Conservation (phyloP, 1,140 invertebrate genomes). For the Grapholita molesta region DNA sequence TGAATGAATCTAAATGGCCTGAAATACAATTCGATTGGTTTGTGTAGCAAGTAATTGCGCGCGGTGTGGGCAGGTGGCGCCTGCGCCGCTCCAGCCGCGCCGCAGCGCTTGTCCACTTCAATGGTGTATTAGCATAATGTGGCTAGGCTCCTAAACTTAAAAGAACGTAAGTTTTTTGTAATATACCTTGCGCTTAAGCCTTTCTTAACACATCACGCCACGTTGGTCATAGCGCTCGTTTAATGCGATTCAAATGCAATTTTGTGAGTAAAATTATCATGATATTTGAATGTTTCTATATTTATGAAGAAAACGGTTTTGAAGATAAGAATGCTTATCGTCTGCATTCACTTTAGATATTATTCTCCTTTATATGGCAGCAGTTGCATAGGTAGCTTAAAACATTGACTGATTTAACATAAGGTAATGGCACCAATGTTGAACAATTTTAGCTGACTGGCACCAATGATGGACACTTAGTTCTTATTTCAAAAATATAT, state of each 20-base stretch:
- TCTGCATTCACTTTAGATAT: background rate
- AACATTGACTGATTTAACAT: background rate
- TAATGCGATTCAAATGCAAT: background rate
- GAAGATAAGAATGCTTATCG: background rate
- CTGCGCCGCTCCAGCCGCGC: constrained; percentile 28
- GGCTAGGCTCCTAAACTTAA: background rate
- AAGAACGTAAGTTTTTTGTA: background rate
- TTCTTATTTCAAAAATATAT: too few species aligned
- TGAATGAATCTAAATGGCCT: background rate
- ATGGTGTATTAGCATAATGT: constrained; percentile 42
- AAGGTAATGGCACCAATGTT: too few species aligned
- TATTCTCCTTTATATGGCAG: background rate
- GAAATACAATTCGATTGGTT: background rate
- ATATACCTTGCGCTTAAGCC: background rate
- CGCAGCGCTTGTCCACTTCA: constrained; percentile 20
- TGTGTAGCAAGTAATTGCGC: constrained; percentile 21
- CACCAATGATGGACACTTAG: too few species aligned
- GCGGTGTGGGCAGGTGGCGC: constrained; percentile 46
- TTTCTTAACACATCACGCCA: background rate
- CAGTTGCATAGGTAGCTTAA: background rate
- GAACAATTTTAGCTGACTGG: too few species aligned
- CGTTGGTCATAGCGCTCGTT: background rate
- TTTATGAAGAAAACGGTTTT: background rate
- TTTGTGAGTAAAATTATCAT: background rate
- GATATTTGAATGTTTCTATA: constrained; percentile 3